A percentile compares a stretch with the other conserved stretches of the same genome.
These are phyloP conservation scores for Mycalesis mineus DNA, from an alignment of 2,888 invertebrate species.

Conservation along the genomic window DNA sequence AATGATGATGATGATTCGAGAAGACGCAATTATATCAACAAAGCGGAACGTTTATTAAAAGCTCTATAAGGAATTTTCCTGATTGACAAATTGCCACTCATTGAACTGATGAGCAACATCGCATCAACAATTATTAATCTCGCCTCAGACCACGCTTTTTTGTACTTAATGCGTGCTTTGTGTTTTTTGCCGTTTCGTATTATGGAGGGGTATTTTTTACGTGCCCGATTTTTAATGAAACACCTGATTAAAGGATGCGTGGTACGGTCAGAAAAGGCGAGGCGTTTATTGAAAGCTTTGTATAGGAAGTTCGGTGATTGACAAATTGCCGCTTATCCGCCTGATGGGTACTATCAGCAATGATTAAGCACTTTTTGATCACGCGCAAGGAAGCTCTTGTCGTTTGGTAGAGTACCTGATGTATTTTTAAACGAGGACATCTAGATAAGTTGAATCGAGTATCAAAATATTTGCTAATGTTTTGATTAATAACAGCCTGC, in stretches of 20 bases:
- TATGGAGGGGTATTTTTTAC: background rate
- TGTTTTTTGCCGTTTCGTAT: background rate
- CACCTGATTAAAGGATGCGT: background rate
- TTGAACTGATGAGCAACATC: background rate
- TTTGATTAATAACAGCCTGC: too few species aligned
- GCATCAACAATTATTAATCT: constrained; percentile 1
- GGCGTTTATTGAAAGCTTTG: constrained; percentile 8
- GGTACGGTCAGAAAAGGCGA: background rate
- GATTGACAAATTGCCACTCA: constrained; percentile 8
- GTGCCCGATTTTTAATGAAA: background rate
- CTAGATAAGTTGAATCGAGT: too few species aligned
- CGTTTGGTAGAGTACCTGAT: background rate
- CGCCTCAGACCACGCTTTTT: background rate
- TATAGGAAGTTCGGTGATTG: constrained; percentile 7
- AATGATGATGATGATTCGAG: too few species aligned
- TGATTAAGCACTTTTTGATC: constrained; percentile 1
- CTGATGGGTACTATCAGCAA: background rate
- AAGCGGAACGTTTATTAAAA: constrained; percentile 1
- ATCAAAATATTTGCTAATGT: too few species aligned
- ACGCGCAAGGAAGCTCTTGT: background rate
- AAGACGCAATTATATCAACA: background rate
- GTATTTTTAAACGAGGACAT: background rate
- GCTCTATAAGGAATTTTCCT: constrained; percentile 2
- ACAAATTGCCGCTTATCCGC: constrained; percentile 2
- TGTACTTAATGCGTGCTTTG: background rate